phyloP scores from a whole-genome alignment of 2,797 vertebrate genomes.

The Taenioides sp. region DNA sequence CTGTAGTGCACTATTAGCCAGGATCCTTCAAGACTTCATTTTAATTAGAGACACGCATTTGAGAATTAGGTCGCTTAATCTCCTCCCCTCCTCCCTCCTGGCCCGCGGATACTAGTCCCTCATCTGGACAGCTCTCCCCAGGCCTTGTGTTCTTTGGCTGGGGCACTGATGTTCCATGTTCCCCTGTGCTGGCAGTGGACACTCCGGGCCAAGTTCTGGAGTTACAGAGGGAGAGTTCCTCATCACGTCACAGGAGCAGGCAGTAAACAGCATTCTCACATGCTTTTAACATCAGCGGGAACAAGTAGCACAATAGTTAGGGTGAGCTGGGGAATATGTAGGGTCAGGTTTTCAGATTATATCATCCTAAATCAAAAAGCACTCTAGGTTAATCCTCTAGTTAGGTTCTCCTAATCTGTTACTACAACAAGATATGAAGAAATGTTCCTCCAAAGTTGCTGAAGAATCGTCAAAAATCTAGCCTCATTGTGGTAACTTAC shows the following conservation, averaged over 20 bases:
- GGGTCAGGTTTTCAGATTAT: too few relatives aligned
- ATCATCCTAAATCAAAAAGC: too few relatives aligned
- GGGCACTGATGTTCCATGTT: conserved; percentile 36
- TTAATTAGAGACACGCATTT: conserved; percentile 13
- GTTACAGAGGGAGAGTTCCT: conserved; percentile 35
- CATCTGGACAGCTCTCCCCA: conserved; percentile 53
- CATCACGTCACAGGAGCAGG: conserved; percentile 25
- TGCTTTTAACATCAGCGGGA: background rate
- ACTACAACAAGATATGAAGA: too few relatives aligned
- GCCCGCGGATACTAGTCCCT: conserved; percentile 45
- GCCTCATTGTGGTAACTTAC: too few relatives aligned
- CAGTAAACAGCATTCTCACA: background rate
- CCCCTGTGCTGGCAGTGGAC: conserved; percentile 31
- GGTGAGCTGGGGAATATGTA: background rate
- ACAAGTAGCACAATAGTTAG: background rate
- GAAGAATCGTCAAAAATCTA: too few relatives aligned
- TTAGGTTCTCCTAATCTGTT: too few relatives aligned
- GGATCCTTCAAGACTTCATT: conserved; percentile 30
- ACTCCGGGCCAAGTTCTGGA: conserved; percentile 52
- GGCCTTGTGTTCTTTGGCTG: conserved; percentile 68
- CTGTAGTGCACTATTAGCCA: conserved; percentile 27
- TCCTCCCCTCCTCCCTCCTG: conserved; percentile 41
- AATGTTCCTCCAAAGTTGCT: too few relatives aligned
- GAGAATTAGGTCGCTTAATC: conserved; percentile 48
- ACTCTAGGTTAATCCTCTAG: too few relatives aligned